Base-by-base conservation (phyloP, 1,140 invertebrate genomes). In the Fopius arisanus region DNA sequence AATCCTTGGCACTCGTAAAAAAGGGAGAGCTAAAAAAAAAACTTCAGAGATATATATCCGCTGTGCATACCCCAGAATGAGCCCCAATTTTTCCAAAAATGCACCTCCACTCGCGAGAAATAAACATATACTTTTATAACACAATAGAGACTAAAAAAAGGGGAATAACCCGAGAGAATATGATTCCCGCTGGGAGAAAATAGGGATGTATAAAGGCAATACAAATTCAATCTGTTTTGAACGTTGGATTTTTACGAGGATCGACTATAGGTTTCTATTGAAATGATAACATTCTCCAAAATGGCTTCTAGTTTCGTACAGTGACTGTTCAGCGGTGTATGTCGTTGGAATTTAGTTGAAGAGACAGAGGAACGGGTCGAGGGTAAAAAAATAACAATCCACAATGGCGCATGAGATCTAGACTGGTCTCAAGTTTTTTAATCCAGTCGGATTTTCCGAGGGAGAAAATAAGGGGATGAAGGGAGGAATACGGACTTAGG, bases 381-480 rank as follows among this genome's bases (percentile, higher is more conserved):
- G n/a, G 10, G n/a, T 2, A 16, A 21, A 40, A 67, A 67, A 1
- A 40, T 23, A 40, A 23, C 2, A 48, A 23, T 2, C 33, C 33
- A 65, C 26, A 65, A 65, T 40, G 31, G 33, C n/a, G 33, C 65
- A 23, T 4, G 65, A 10, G 33, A 19, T 67, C 33, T 9, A 41
- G 33, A 67, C 65, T 67, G 16, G 37, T 37, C 31, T 5, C 10
- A 67, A 67, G 65, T 67, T 67, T 67, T 67, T 67, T 67, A 67
- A 67, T 67, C 65, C 65, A 65, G 28, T 37, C 19, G 10, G 54
- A n/a, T n/a, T 12, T 21, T 23, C 2, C 1, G 54, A 28, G 23
- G 26, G 14, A 10, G 10, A 59, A 21, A 59, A 59, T 0, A 59
- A 59, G 14, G 19, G 54, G 10, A 59, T 5, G 23, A 59, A 59